Evolutionary conservation across 2,113 vertebrate species (phyloP).

Genomic region (Dendrocopos noguchii): DNA sequence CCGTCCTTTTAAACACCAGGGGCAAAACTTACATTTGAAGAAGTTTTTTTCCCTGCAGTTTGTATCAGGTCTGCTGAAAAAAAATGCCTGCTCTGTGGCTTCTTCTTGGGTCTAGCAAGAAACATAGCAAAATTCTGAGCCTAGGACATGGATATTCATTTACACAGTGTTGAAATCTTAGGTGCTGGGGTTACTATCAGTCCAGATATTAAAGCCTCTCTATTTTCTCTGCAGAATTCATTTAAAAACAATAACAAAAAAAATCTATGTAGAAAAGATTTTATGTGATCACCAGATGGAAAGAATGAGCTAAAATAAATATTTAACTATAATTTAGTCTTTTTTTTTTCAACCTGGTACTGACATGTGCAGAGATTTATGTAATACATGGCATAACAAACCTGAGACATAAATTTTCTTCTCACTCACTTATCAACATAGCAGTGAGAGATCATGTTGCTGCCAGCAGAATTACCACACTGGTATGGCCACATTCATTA

Average conservation of each 20-base stretch:
- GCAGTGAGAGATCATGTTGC: conserved; percentile 3
- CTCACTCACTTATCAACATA: conserved; percentile 42
- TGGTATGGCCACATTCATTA: background rate
- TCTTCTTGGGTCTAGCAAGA: background rate
- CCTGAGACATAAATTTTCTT: conserved; percentile 37
- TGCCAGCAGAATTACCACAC: conserved; percentile 9
- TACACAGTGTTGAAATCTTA: background rate
- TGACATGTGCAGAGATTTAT: conserved; percentile 9
- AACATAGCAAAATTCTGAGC: background rate
- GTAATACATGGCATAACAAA: background rate
- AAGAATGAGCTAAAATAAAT: conserved; percentile 4
- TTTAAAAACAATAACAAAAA: background rate
- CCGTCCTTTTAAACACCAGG: background rate
- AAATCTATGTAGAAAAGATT: background rate
- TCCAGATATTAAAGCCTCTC: background rate
- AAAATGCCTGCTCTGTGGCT: background rate
- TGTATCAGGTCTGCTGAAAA: background rate
- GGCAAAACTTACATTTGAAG: background rate
- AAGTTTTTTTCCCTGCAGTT: background rate
- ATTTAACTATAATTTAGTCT: background rate
- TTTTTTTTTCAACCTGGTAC: background rate
- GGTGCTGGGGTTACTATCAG: background rate
- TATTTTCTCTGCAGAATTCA: background rate
- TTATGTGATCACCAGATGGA: background rate
- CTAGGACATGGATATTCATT: background rate